Evolutionary conservation across 1,140 invertebrate genomes (phyloP).

Genomic region (Achatina immaculata): DNA sequence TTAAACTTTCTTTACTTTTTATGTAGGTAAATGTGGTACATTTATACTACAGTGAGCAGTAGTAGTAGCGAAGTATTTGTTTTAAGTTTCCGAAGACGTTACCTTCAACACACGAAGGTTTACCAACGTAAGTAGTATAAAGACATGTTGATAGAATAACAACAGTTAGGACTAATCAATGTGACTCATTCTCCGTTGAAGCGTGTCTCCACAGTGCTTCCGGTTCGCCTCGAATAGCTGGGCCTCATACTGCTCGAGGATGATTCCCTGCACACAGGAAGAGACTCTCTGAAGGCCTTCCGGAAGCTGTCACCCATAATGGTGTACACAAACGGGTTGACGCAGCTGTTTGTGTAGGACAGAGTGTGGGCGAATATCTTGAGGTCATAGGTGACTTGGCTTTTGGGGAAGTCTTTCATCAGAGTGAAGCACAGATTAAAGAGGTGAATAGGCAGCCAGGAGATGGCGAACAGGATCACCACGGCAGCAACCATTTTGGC

Average conservation of each 20-base stretch:
- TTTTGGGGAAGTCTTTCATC: conserved; percentile 70
- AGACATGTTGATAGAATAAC: no score
- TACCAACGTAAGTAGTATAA: no score
- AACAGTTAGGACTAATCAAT: no score
- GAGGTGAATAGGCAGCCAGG: conserved; percentile 93
- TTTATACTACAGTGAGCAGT: no score
- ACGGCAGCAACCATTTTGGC: conserved; percentile 94
- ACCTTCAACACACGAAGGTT: no score
- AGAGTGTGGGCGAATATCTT: conserved; percentile 90
- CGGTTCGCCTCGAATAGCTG: neutral
- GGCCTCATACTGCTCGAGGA: conserved; percentile 1
- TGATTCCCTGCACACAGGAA: conserved; percentile 42
- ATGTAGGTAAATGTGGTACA: no score
- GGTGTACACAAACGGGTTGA: conserved; percentile 95
- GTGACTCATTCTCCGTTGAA: conserved; percentile 34
- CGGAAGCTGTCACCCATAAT: conserved; percentile 89
- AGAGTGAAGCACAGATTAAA: conserved; percentile 65
- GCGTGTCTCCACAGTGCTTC: conserved; percentile 24
- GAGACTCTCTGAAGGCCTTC: conserved; percentile 77
- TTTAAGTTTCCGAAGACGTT: no score
- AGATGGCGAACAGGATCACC: conserved; percentile 93
- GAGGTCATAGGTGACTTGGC: conserved; percentile 75
- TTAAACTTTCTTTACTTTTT: no score
- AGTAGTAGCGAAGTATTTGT: no score
- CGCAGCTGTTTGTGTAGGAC: conserved; percentile 93